A percentile compares a stretch with the other conserved stretches of the same genome.
phyloP scores from a whole-genome alignment of 2,797 vertebrate species.

The Spatula versicolor region DNA sequence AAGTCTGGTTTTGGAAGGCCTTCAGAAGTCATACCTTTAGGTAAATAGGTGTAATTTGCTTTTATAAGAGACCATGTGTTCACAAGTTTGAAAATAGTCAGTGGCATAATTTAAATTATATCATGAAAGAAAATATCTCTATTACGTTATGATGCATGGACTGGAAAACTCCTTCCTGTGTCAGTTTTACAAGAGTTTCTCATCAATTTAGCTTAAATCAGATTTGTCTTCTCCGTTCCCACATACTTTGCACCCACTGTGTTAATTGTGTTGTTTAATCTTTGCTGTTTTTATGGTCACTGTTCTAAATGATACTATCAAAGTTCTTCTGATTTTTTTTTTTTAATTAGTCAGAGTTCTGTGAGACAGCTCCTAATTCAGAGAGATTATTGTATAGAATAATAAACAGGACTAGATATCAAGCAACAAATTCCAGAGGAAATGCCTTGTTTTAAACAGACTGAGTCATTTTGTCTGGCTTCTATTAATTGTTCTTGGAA shows the following conservation, averaged over 20 bases:
- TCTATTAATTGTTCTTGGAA: background rate
- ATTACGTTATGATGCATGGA: background rate
- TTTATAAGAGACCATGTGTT: background rate
- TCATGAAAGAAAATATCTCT: background rate
- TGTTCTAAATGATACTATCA: background rate
- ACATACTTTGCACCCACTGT: background rate
- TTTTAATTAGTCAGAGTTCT: constrained; percentile 23
- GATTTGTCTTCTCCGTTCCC: background rate
- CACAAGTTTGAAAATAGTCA: background rate
- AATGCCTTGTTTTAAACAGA: constrained; percentile 34
- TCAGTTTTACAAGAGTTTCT: background rate
- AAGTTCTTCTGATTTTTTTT: constrained; percentile 1
- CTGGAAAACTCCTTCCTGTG: background rate
- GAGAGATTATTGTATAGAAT: constrained; percentile 25
- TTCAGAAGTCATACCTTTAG: background rate
- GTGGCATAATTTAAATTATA: background rate
- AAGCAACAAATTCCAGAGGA: constrained; percentile 42
- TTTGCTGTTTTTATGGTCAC: background rate
- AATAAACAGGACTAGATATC: constrained; percentile 56
- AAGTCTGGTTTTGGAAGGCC: background rate
- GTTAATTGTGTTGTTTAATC: background rate
- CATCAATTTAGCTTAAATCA: background rate
- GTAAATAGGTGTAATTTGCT: background rate
- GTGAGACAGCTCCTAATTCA: constrained; percentile 31
- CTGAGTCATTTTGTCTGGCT: constrained; percentile 23